Percentiles rank a stretch among this genome's conserved stretches.
These are phyloP conservation scores for Caenorhabditis afra DNA, from an alignment of 2,888 invertebrate species.

Conservation along the genomic window DNA sequence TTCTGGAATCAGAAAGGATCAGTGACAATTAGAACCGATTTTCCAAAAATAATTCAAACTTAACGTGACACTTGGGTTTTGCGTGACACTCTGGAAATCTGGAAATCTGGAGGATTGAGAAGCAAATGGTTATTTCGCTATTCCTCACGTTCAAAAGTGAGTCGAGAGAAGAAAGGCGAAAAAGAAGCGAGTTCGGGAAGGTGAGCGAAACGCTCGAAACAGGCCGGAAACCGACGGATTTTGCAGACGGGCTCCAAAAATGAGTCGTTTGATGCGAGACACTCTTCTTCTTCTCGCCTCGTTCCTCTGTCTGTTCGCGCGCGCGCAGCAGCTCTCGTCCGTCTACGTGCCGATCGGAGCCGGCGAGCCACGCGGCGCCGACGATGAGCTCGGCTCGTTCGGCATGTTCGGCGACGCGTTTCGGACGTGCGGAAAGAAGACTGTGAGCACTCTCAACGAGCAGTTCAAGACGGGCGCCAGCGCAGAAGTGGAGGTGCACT, in stretches of 20 bases:
- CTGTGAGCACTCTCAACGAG: background rate
- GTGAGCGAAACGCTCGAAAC: too few relatives aligned
- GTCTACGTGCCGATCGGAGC: slow-evolving; percentile 26
- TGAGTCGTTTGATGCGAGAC: background rate
- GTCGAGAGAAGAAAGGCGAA: too few relatives aligned
- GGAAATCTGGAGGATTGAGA: background rate
- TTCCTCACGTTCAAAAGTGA: too few relatives aligned
- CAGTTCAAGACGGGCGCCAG: background rate
- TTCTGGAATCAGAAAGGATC: too few relatives aligned
- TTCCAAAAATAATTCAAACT: too few relatives aligned
- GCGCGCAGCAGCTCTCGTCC: background rate
- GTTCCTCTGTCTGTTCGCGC: slow-evolving; percentile 8
- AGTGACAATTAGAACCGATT: too few relatives aligned
- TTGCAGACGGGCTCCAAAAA: too few relatives aligned
- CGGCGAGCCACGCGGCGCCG: background rate
- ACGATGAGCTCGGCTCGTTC: background rate
- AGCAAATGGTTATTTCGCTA: too few relatives aligned
- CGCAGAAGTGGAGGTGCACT: background rate
- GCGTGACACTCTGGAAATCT: background rate
- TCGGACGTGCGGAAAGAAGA: slow-evolving; percentile 7
- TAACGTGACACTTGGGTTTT: too few relatives aligned
- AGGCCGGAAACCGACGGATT: too few relatives aligned
- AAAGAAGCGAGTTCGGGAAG: too few relatives aligned
- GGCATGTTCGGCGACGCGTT: slow-evolving; percentile 8
- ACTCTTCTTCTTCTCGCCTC: background rate